Conservation (phyloP, 2,797 vertebrate species). For the Tinamus major region DNA sequence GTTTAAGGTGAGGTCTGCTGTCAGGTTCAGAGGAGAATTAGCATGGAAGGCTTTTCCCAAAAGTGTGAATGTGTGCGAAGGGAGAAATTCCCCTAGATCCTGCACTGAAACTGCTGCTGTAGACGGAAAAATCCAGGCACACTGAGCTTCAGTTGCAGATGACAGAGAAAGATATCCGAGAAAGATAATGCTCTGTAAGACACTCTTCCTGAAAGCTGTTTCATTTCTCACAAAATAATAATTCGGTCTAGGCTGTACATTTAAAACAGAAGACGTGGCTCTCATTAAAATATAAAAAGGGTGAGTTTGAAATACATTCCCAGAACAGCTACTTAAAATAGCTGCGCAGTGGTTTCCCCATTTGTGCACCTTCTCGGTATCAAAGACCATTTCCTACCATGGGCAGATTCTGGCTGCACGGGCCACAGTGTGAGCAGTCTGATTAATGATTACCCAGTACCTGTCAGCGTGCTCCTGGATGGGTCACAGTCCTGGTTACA, state of each 20-base stretch:
- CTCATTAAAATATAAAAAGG: neutral
- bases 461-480: neutral
- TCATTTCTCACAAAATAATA: neutral
- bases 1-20: neutral
- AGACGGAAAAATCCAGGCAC: conserved; percentile 3
- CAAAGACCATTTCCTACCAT: neutral
- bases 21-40: neutral
- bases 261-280: neutral
- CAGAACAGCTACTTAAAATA: neutral
- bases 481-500: neutral
- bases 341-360: neutral
- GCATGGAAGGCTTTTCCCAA: neutral
- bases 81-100: neutral
- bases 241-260: neutral
- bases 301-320: neutral
- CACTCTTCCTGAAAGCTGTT: neutral
- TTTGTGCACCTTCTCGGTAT: neutral
- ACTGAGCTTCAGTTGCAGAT: neutral
- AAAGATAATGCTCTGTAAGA: neutral
- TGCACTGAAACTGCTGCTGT: neutral
- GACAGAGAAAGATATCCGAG: neutral
- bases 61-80: rapidly evolving
- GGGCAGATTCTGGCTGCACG: neutral
- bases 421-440: neutral
- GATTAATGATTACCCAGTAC: neutral